These are phyloP conservation scores for Varecia variegata DNA, from an alignment of 2,797 vertebrate genomes.

Conservation along the genomic window DNA sequence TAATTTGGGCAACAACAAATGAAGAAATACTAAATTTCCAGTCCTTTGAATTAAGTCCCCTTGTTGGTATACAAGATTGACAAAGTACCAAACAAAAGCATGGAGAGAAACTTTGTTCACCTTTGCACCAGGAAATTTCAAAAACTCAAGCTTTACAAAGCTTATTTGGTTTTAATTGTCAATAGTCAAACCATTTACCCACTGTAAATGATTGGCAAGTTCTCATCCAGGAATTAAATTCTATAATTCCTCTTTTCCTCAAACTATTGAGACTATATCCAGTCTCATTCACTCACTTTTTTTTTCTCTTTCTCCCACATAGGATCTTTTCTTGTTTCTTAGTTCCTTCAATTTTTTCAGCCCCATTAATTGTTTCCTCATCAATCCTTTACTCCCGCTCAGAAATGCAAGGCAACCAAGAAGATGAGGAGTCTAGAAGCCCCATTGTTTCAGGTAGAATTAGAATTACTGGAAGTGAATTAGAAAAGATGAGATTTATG, in stretches of 20 bases:
- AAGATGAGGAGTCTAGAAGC: background rate
- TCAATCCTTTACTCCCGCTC: background rate
- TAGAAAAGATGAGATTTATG: background rate
- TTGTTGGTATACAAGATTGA: background rate
- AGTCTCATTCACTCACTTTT: background rate
- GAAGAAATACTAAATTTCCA: background rate
- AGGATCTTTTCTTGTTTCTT: background rate
- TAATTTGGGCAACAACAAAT: background rate
- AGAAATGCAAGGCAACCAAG: background rate
- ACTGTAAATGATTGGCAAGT: background rate
- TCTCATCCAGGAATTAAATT: background rate
- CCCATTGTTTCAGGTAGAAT: background rate
- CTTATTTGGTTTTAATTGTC: background rate
- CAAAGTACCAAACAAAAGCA: background rate
- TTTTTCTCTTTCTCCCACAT: background rate
- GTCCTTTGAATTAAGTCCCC: background rate
- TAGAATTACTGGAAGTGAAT: background rate
- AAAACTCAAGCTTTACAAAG: background rate
- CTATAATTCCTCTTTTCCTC: background rate
- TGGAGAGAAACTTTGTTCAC: background rate
- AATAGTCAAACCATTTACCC: background rate
- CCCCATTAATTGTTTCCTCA: background rate
- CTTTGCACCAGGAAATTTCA: background rate
- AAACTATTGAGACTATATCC: background rate
- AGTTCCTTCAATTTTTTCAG: background rate